phyloP scores from a whole-genome alignment of 1,140 invertebrate species.

The Alviniconcha marisindica region DNA sequence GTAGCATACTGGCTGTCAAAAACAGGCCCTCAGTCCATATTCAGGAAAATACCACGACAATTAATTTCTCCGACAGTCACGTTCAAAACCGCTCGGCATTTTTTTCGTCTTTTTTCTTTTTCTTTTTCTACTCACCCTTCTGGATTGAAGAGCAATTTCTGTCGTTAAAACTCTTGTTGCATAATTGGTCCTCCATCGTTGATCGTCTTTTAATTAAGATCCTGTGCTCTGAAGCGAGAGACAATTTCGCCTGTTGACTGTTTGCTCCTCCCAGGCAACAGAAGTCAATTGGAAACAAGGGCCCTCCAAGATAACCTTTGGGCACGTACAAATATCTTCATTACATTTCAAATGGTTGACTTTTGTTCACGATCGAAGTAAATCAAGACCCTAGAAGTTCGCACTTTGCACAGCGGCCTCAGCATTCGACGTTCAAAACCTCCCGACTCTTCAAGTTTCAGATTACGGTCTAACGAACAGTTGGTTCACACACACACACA shows the following conservation, averaged over 20 bases:
- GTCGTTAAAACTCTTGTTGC: conserved; percentile 12
- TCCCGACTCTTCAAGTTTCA: neutral
- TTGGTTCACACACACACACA: too few relatives aligned
- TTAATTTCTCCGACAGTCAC: neutral
- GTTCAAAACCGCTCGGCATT: neutral
- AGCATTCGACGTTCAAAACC: neutral
- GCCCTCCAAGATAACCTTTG: neutral
- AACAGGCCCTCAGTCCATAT: neutral
- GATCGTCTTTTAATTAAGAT: conserved; percentile 28
- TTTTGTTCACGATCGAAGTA: neutral
- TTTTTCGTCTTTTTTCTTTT: neutral
- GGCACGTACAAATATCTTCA: conserved; percentile 37
- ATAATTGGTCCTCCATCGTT: conserved; percentile 38
- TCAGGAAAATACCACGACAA: neutral
- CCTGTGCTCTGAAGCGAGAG: neutral
- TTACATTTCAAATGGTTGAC: conserved; percentile 18
- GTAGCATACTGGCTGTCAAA: neutral
- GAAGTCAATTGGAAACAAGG: neutral
- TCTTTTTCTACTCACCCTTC: neutral
- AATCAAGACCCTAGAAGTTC: neutral
- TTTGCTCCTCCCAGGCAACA: conserved; percentile 11
- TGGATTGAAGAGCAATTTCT: neutral
- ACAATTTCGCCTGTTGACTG: conserved; percentile 31
- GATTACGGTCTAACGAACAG: neutral
- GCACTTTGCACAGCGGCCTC: too few relatives aligned